Conservation (phyloP, 2,888 invertebrate species). For the Vanessa cardui region DNA sequence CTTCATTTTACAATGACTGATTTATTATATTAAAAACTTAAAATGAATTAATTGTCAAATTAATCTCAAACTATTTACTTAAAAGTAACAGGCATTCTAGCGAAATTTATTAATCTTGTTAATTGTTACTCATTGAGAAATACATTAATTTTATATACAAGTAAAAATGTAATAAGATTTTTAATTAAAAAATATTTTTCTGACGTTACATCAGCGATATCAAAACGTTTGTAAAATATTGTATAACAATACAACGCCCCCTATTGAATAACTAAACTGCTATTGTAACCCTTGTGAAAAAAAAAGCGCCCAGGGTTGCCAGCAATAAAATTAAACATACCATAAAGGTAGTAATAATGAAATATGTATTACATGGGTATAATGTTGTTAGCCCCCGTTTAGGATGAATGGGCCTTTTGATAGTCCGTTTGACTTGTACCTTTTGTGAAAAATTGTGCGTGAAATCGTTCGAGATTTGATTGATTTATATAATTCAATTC, state of each 20-base stretch:
- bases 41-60: too few species aligned
- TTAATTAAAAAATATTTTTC: conserved; percentile 2
- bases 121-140: too few species aligned
- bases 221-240: conserved; percentile 64
- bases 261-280: conserved; percentile 61
- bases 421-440: conserved; percentile 74
- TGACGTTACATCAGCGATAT: conserved; percentile 43
- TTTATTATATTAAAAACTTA: neutral
- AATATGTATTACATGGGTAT: conserved; percentile 82
- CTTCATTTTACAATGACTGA: neutral
- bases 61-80: too few species aligned
- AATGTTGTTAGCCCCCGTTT: conserved; percentile 80
- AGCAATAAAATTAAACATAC: conserved; percentile 77
- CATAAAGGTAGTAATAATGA: conserved; percentile 80
- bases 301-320: conserved; percentile 68
- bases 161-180: neutral
- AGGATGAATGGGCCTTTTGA: conserved; percentile 68
- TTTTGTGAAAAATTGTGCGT: conserved; percentile 75
- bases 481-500: conserved; percentile 55
- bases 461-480: conserved; percentile 75
- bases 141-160: neutral
- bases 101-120: too few species aligned
- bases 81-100: too few species aligned
- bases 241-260: conserved; percentile 81
- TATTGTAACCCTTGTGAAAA: conserved; percentile 58